A percentile compares a stretch with the other conserved stretches of the same genome.
These are phyloP conservation scores for Anagyrus pseudococci DNA, from an alignment of 2,888 invertebrate species.

Conservation along the genomic window DNA sequence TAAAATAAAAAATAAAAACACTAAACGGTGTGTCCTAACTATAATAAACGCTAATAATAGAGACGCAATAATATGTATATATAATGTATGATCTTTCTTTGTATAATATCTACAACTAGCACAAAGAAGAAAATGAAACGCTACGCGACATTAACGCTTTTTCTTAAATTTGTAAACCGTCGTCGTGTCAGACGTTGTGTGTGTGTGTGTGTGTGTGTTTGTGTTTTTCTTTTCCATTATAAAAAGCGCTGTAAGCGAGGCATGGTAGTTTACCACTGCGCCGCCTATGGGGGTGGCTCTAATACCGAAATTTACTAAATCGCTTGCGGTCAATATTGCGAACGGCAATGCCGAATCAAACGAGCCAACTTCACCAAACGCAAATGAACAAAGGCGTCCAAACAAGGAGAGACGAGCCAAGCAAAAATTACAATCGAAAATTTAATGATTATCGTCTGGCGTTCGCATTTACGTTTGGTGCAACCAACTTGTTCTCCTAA, in stretches of 20 bases:
- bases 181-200: no score
- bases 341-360: no score
- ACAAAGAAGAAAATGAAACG: conserved; percentile 27
- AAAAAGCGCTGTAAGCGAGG: conserved; percentile 8
- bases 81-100: conserved; percentile 44
- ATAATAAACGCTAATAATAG: conserved; percentile 49
- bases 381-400: no score
- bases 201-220: no score
- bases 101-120: conserved; percentile 36
- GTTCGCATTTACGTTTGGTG: conserved; percentile 55
- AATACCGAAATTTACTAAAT: conserved; percentile 5
- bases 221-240: conserved; percentile 35
- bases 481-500: conserved; percentile 60
- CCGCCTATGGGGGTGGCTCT: neutral
- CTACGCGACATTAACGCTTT: conserved; percentile 11
- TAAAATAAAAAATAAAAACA: conserved; percentile 56
- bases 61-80: conserved; percentile 46
- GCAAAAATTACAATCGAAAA: no score
- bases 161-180: no score
- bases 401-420: no score
- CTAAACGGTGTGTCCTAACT: conserved; percentile 46
- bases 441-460: conserved; percentile 11
- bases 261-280: neutral
- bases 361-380: no score
- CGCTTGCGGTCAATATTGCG: no score